Evolutionary conservation across 2,113 vertebrate species (phyloP).

Genomic region (Ardeotis arabs): DNA sequence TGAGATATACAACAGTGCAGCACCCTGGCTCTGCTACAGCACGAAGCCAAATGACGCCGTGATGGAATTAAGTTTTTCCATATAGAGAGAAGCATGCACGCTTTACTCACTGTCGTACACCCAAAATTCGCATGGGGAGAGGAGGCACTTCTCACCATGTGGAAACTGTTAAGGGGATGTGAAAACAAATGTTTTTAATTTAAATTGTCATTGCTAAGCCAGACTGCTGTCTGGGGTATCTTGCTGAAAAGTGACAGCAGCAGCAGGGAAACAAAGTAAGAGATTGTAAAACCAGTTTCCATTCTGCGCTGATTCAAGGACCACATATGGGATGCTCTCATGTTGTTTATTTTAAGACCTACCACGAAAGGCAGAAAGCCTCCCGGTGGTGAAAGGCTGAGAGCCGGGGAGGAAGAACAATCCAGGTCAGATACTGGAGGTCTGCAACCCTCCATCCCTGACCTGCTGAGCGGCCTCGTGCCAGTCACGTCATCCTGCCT

Average conservation of each 20-base stretch:
- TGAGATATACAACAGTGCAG: not conserved
- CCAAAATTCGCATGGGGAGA: not conserved
- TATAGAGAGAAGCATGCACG: not conserved
- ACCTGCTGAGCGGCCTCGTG: not conserved
- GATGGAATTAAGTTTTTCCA: not conserved
- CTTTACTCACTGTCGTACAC: not conserved
- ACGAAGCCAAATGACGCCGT: not conserved
- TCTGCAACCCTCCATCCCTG: rapidly evolving
- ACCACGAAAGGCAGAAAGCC: not conserved
- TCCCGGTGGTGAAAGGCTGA: not conserved
- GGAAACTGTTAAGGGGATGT: constrained; percentile 39
- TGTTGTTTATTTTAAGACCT: constrained; percentile 28
- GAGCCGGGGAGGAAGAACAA: not conserved
- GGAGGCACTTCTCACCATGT: constrained; percentile 28
- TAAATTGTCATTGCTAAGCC: constrained; percentile 56
- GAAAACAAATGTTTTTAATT: constrained; percentile 71
- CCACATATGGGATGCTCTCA: constrained; percentile 25
- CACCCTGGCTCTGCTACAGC: not conserved
- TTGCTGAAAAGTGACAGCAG: constrained; percentile 56
- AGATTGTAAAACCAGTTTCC: constrained; percentile 25
- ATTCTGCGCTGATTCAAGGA: constrained; percentile 20
- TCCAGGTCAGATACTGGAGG: rapidly evolving
- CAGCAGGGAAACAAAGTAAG: constrained; percentile 48
- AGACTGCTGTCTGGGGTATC: constrained; percentile 39
- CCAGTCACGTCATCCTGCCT: not conserved